Percentiles rank a stretch among this genome's conserved stretches.
These are phyloP conservation scores for Pseudomyrmex cubaensis DNA, from an alignment of 1,140 invertebrate species.

Conservation along the genomic window DNA sequence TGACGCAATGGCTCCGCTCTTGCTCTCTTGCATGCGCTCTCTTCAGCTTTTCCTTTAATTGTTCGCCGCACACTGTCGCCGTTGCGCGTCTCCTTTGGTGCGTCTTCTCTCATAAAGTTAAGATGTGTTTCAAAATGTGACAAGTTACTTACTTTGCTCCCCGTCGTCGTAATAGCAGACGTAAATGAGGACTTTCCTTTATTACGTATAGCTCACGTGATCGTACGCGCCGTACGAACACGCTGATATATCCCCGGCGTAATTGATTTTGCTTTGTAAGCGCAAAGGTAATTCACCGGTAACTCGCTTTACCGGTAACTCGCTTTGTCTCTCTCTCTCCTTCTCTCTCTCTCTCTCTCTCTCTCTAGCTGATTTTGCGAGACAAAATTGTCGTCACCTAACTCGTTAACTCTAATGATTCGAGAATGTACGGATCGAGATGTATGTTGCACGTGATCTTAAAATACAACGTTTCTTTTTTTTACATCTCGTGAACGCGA, in stretches of 20 bases:
- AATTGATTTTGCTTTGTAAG: constrained; percentile 56
- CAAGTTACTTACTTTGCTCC: constrained; percentile 17
- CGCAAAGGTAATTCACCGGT: constrained; percentile 9
- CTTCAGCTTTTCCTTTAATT: constrained; percentile 30
- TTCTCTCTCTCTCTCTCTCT: no score
- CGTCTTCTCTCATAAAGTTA: constrained; percentile 1
- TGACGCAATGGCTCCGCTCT: constrained; percentile 1
- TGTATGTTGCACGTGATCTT: background rate
- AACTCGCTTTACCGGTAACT: constrained; percentile 16
- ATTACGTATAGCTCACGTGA: constrained; percentile 16
- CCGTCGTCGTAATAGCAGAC: background rate
- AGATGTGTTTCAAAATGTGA: constrained; percentile 16
- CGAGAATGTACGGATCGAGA: background rate
- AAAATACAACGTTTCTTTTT: background rate
- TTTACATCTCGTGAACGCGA: background rate
- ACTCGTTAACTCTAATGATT: background rate
- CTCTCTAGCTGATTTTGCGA: no score
- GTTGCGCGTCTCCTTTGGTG: background rate
- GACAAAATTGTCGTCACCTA: no score
- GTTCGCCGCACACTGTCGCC: background rate
- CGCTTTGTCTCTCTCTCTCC: background rate
- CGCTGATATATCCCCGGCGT: constrained; percentile 19
- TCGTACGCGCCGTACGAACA: constrained; percentile 1
- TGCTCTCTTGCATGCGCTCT: background rate
- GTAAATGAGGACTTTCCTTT: constrained; percentile 20